phyloP scores from a whole-genome alignment of 2,113 vertebrate genomes.

The Geothlypis trichas region DNA sequence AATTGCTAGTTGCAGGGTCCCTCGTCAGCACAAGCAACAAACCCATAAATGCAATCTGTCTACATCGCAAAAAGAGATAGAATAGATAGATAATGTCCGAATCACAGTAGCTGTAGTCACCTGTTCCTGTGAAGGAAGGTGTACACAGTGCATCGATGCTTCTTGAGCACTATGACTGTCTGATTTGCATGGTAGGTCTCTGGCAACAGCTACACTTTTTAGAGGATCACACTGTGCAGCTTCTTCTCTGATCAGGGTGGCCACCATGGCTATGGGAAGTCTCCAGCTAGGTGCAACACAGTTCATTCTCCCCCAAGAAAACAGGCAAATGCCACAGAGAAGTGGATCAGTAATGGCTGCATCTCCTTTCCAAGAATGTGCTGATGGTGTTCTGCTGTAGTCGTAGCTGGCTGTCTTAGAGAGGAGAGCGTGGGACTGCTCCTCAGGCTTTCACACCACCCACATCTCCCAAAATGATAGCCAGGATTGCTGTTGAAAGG shows the following conservation, averaged over 20 bases:
- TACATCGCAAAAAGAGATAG: neutral
- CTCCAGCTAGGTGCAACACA: neutral
- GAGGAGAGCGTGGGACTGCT: neutral
- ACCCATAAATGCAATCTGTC: neutral
- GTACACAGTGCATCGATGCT: rapidly evolving
- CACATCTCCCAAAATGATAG: neutral
- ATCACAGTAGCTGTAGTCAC: neutral
- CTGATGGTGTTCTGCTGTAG: no score
- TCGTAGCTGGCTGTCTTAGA: neutral
- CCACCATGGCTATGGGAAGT: rapidly evolving
- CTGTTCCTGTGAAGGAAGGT: neutral
- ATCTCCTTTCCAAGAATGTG: neutral
- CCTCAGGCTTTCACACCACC: neutral
- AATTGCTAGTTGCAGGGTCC: neutral
- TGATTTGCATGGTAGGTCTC: neutral
- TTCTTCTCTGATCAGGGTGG: neutral
- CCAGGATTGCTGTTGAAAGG: neutral
- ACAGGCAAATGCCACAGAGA: neutral
- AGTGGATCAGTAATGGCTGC: neutral
- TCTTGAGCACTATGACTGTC: neutral
- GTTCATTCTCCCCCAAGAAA: neutral
- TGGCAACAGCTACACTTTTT: neutral
- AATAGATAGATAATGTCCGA: neutral
- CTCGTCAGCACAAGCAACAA: rapidly evolving
- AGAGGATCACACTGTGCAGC: rapidly evolving